phyloP scores from a whole-genome alignment of 2,113 vertebrate genomes.

The Osmerus eperlanus region DNA sequence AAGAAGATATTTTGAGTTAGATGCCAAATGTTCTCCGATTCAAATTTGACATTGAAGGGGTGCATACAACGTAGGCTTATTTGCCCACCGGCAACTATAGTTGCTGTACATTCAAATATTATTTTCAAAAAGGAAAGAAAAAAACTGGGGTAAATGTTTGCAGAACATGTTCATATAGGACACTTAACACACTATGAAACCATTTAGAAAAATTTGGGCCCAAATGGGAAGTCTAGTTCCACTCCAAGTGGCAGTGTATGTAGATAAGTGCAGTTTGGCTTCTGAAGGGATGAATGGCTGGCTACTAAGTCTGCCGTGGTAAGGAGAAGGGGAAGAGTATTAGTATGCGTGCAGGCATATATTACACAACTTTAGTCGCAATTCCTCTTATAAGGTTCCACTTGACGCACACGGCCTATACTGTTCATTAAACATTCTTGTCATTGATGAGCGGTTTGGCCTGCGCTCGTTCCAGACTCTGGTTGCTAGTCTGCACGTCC shows the following conservation, averaged over 20 bases:
- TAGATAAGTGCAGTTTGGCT: neutral
- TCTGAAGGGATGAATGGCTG: neutral
- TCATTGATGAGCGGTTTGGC: conserved; percentile 49
- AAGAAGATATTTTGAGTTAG: neutral
- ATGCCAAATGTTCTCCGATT: too few relatives aligned
- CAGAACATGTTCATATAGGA: neutral
- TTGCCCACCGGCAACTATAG: too few relatives aligned
- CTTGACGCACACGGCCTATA: neutral
- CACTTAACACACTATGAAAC: neutral
- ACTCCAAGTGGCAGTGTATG: conserved; percentile 32
- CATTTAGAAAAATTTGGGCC: neutral
- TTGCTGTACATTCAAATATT: too few relatives aligned
- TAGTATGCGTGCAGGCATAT: neutral
- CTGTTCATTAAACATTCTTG: conserved; percentile 12
- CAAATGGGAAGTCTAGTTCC: neutral
- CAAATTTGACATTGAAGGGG: too few relatives aligned
- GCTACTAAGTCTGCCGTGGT: neutral
- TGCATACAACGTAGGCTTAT: too few relatives aligned
- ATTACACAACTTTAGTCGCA: neutral
- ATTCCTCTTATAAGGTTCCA: neutral
- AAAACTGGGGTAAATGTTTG: neutral
- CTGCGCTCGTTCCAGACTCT: conserved; percentile 69
- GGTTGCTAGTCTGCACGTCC: conserved; percentile 62
- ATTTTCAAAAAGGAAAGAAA: neutral
- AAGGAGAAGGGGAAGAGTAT: too few relatives aligned